Base-by-base conservation (phyloP, 2,888 invertebrate genomes). In the Drosophila crucigera region DNA sequence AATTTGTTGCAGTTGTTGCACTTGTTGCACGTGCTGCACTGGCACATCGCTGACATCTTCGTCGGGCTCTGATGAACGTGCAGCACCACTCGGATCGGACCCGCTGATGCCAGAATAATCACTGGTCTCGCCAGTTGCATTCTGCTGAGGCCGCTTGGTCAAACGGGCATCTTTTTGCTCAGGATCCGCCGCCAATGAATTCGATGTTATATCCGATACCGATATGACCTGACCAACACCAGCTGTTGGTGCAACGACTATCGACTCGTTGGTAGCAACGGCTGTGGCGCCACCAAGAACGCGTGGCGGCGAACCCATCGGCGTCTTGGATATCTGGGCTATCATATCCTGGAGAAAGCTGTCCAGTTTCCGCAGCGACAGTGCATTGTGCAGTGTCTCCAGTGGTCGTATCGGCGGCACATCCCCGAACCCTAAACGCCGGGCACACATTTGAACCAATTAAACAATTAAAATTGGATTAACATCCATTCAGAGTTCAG, bases 311-410 rank as follows among this genome's bases (percentile, higher is more conserved):
- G 96, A 95, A 41, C 96, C 95, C 63, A 96, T 95, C 61, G 97
- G 96, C 39, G 97, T 96, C 83, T 96, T 95, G 84, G 96, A 96
- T 80, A 96, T 94, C 68, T 96, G 96, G 62, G 96, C 95, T 39
- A 97, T 97, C 95, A 98, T 97, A 85, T 96, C 95, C 91, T 97
- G 97, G 93, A 99, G 94, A 94, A 98, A 99, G 53, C 94, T 94
- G 93, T 99, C 99, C 89, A 99, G 94, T 93, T 99, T 98, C 52
- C 97, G 96, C 91, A 99, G 94, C 59, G 98, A 99, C 82, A 99
- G 94, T 56, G 98, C 98, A 94, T 99, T 99, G 95, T 99, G 99
- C 73, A 99, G 94, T 6, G 99, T 99, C 94, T 99, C 99, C 93
- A 99, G 94, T 2, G 99, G 99, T 39, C 99, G 96, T 86, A 99